Base-by-base conservation (phyloP, 2,113 vertebrate species). In the Uria lomvia region DNA sequence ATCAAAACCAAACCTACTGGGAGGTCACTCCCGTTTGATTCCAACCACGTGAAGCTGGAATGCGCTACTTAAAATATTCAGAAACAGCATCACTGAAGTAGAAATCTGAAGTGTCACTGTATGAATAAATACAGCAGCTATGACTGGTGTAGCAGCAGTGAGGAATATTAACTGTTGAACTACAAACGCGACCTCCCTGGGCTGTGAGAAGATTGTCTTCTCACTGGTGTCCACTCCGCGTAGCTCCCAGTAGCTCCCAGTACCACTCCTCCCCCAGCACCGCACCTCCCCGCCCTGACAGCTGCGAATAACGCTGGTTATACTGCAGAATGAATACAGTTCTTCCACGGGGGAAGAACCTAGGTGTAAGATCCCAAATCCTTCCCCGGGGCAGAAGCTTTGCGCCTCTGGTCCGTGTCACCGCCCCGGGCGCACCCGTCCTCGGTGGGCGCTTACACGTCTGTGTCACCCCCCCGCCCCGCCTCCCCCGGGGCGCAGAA, bases 221-320 rank as follows among this genome's bases (percentile, higher is more conserved):
- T 9, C 23, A 0, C 18, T 18, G 7, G 3, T 13, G 13, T 19
- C 12, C 19, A 2, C 5, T 3, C 49, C 9, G 21, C 40, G 16
- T 7, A 3, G 43, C 53, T 72, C 38, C 40, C 36, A 3, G 47
- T 3, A 29, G 16, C 18, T 50, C 50, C 59, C 7, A 7, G n/a
- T 15, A 18, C 60, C 7, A 5, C 10, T 62, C 60, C 60, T 56
- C 30, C 11, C 55, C 55, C 32, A 58, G 29, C 29, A 58, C 55
- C 29, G 0, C n/a, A 9, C 4, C 45, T 26, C 22, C 45, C 59
- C 43, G 0, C 22, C 30, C 40, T 58, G 58, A 63, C 52, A 18
- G 0, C 34, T 14, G 0, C 8, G 12, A 1, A 0, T 22, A 19
- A 1, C 1, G 0, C 20, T 32, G 17, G 4, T 47, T 23, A 2